Base-by-base conservation (phyloP, 2,113 vertebrate species). In the Coryphaenoides rupestris region DNA sequence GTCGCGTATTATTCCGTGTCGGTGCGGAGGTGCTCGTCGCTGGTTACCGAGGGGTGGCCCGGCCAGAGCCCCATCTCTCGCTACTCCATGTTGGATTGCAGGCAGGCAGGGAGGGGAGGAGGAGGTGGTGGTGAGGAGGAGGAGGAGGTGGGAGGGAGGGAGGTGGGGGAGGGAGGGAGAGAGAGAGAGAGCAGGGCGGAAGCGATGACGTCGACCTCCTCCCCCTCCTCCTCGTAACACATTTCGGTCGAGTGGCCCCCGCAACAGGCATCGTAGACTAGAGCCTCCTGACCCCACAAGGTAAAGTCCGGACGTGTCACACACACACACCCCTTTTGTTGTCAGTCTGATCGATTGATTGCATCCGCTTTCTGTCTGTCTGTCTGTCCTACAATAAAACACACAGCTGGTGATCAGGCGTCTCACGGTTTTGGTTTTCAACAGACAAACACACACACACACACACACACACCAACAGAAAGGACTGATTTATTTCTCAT, bases 21-120 rank as follows among this genome's bases (percentile, higher is more conserved):
- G n/a, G 47, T 50, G 47, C 47, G 9, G n/a, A 6, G 5, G 47
- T 50, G 47, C 47, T 16, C 47, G 47, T 50, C 47, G 47, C 15
- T 78, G 70, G 84, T 76, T 79, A 71, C 88, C 87, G 87, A 87
- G 90, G 85, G 89, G 90, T 91, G 90, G 90, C 93, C 91, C 91
- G 84, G 90, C 91, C 85, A 91, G 89, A 93, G 92, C 92, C 92
- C 93, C 93, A 94, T 93, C 91, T 89, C 90, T 85, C 81, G 78
- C 90, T 92, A 93, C 92, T 93, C 93, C 92, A 94, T 93, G 91
- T 89, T 82, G 90, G 85, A 77, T 90, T 81, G 83, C 79, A 82
- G 78, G 77, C 83, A 67, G 77, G 58, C 75, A 78, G 65, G 75
- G 78, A 83, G 79, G 80, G 74, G 58, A 22, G 49, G 84, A 79